Evolutionary conservation across 2,113 vertebrate genomes (phyloP).

Genomic region (Orthonyx spaldingii): DNA sequence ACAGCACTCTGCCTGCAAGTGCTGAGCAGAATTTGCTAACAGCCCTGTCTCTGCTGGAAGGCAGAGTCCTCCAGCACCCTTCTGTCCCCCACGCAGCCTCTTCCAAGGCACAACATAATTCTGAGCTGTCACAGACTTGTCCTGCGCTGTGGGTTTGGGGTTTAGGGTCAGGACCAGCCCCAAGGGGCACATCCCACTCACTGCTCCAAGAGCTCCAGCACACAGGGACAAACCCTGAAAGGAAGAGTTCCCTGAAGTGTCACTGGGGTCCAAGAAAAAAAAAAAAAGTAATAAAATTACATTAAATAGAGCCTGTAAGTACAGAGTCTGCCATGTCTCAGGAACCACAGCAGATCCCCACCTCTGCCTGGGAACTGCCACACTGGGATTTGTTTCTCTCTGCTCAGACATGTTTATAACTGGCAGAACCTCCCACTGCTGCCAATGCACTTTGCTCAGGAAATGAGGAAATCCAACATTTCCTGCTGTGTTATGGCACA

Average conservation of each 20-base stretch:
- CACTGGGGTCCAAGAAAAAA: neutral
- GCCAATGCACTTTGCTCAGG: neutral
- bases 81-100: accelerated
- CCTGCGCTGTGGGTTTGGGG: accelerated
- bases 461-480: neutral
- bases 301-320: neutral
- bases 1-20: neutral
- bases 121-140: accelerated
- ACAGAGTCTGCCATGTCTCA: neutral
- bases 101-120: neutral
- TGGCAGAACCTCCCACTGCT: neutral
- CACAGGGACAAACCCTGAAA: accelerated
- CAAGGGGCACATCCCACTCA: neutral
- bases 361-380: neutral
- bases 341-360: neutral
- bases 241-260: neutral
- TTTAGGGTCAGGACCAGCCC: neutral
- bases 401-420: neutral
- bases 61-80: neutral
- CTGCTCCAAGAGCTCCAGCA: neutral
- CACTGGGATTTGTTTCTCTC: neutral
- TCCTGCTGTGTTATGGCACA: neutral
- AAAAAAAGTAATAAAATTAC: neutral
- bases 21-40: neutral
- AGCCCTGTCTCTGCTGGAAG: neutral